These are phyloP conservation scores for Lasius fuliginosus DNA, from an alignment of 2,888 invertebrate species.

Conservation along the genomic window DNA sequence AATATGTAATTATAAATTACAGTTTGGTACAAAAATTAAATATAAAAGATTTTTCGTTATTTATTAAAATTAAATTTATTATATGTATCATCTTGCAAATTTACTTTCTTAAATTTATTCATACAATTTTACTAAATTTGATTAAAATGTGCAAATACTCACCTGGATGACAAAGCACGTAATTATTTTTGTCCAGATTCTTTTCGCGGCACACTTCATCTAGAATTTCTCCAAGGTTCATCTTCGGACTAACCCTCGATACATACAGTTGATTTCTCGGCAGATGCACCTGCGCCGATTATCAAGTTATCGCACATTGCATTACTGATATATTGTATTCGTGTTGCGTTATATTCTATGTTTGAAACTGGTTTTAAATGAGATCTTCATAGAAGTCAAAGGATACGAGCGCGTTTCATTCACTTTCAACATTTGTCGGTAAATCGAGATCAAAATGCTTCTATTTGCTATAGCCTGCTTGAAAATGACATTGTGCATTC, in stretches of 20 bases:
- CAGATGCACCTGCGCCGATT: conserved; percentile 88
- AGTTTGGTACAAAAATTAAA: background rate
- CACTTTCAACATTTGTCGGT: background rate
- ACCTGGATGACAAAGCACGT: conserved; percentile 93
- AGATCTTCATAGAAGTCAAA: background rate
- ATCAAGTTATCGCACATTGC: conserved; percentile 35
- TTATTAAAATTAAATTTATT: background rate
- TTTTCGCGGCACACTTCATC: conserved; percentile 92
- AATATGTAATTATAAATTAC: background rate
- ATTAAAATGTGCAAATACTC: conserved; percentile 71
- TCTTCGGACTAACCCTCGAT: conserved; percentile 91
- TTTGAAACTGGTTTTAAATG: conserved; percentile 5
- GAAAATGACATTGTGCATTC: background rate
- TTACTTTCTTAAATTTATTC: conserved; percentile 6
- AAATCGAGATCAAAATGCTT: conserved; percentile 2
- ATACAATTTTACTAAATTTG: background rate
- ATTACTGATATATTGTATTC: conserved; percentile 4
- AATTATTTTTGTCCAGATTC: conserved; percentile 91
- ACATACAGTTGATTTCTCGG: conserved; percentile 94
- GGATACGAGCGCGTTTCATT: background rate
- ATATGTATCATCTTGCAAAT: background rate
- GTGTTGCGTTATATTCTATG: background rate
- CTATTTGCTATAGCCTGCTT: background rate
- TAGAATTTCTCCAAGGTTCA: conserved; percentile 90
- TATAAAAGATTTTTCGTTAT: background rate